Base-by-base conservation (phyloP, 92 coral and sea anemone genomes). In the Phymanthus crucifer region DNA sequence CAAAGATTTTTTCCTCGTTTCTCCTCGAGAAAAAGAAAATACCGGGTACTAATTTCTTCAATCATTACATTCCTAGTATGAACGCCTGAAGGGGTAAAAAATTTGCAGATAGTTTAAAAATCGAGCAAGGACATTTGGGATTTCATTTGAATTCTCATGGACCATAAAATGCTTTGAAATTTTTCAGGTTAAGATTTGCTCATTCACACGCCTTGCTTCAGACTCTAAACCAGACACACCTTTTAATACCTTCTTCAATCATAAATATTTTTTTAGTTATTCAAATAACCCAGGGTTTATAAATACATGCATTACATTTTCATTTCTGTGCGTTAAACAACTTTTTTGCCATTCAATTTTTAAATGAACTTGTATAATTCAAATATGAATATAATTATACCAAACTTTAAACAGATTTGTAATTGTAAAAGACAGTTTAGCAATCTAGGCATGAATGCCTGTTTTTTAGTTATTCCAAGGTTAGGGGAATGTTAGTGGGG, bases 121-220 rank as follows among this genome's bases (percentile, higher is more conserved):
- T 61, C 29, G 9, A 2, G 4, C 68, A 21, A 6, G 33, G 12
- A 9, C 68, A 58, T 1, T 23, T n/a, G 29, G 18, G 8, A n/a
- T 23, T 6, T 17, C 23, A n/a, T 24, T 24, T 61, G 34, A 3
- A 18, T 26, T 3, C 0, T 27, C 29, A 24, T 23, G 0, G 12
- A 50, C 31, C 64, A 54, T 29, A 54, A 54, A 54, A 18, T 61
- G 68, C 68, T 61, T 61, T 61, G 68, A 19, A 61, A 61, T 27
- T 27, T 61, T 54, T 19, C 64, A 54, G 24, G 27, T 54, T 54
- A 3, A 0, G 13, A 43, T 23, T 57, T 0, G 34, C 14, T 6
- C 68, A 24, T n/a, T n/a, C 68, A 61, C 34, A 61, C 68, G 68
- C 68, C 68, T 61, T n/a, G n/a, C n/a, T n/a, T 24, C 68, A 61